A percentile compares a stretch with the other conserved stretches of the same genome.
Conservation (phyloP, 2,888 invertebrate species). For the Machimus atricapillus region DNA sequence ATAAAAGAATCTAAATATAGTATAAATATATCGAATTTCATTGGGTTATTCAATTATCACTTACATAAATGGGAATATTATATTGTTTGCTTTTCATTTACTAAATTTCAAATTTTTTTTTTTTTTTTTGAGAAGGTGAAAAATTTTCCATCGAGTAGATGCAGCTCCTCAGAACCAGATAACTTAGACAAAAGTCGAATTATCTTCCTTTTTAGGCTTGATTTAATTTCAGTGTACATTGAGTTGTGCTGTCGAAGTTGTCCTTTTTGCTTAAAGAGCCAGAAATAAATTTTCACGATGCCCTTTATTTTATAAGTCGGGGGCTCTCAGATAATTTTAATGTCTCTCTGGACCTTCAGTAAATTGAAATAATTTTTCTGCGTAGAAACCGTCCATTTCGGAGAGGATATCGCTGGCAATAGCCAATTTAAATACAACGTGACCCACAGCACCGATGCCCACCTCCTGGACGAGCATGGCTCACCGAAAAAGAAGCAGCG, state of each 20-base stretch:
- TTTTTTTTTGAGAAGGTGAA: background rate
- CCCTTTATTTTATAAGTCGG: background rate
- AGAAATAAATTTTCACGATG: background rate
- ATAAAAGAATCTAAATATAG: no score
- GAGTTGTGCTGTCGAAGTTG: no score
- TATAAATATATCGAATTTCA: no score
- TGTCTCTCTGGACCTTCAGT: background rate
- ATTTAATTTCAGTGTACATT: background rate
- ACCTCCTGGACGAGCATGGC: constrained; percentile 55
- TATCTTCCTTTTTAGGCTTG: background rate
- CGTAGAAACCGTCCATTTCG: constrained; percentile 39
- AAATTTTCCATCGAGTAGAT: background rate
- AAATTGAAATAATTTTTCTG: background rate
- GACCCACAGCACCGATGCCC: constrained; percentile 51
- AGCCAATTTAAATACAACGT: constrained; percentile 46
- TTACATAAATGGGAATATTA: no score
- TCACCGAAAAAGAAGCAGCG: constrained; percentile 57
- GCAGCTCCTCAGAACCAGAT: background rate
- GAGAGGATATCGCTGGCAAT: constrained; percentile 51
- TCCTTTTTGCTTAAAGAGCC: background rate
- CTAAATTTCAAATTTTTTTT: background rate
- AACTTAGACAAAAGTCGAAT: background rate
- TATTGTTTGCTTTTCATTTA: background rate
- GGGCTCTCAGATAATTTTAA: background rate
- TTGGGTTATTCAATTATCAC: no score